Conservation (phyloP, 2,888 invertebrate genomes). For the Pharmacophagus antenor region DNA sequence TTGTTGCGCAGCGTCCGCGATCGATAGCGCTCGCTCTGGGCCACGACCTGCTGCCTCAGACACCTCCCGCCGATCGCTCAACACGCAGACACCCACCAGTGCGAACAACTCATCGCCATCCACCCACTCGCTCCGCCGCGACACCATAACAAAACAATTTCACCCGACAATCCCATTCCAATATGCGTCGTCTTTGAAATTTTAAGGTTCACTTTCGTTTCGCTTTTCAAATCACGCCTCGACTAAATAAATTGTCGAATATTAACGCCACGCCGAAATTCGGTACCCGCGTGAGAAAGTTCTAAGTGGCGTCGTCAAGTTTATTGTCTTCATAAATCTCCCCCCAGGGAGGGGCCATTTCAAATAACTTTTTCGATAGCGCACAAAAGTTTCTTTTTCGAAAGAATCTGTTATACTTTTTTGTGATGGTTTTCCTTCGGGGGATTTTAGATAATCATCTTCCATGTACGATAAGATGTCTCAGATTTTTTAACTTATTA, state of each 20-base stretch:
- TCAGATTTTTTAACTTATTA: no score
- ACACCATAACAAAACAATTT: conserved; percentile 33
- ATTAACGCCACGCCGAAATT: conserved; percentile 30
- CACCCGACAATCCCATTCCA: conserved; percentile 33
- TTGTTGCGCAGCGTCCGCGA: conserved; percentile 71
- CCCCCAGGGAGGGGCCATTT: conserved; percentile 32
- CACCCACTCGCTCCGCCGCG: conserved; percentile 32
- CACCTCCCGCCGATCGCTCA: conserved; percentile 38
- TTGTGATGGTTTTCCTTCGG: no score
- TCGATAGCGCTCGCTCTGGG: conserved; percentile 52
- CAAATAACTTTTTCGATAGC: conserved; percentile 24
- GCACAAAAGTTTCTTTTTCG: conserved; percentile 6
- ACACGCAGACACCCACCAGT: conserved; percentile 42
- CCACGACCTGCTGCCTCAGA: conserved; percentile 41
- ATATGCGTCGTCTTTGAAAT: conserved; percentile 22
- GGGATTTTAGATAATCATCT: neutral
- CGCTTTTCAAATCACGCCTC: conserved; percentile 25
- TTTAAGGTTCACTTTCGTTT: conserved; percentile 25
- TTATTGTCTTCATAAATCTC: conserved; percentile 48
- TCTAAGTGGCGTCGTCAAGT: conserved; percentile 48
- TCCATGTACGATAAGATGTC: no score
- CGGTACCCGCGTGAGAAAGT: conserved; percentile 34
- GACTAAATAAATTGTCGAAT: conserved; percentile 30
- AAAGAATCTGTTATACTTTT: neutral
- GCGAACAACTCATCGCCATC: conserved; percentile 44